Base-by-base conservation (phyloP, 2,888 invertebrate genomes). In the Euclidia mi region DNA sequence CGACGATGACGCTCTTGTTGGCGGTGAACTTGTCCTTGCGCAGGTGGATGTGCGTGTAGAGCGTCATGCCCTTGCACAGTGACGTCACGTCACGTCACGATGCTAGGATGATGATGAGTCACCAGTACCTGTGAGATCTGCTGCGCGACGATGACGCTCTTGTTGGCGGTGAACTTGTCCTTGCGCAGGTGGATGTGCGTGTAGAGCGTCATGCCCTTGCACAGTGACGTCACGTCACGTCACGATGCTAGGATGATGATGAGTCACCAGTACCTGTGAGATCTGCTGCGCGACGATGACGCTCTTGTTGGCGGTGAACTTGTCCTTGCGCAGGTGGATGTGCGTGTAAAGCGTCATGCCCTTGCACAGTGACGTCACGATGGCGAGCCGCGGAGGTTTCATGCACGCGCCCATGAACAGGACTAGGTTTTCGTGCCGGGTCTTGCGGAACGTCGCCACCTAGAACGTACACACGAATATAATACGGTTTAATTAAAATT, bases 381-480 rank as follows among this genome's bases (percentile, higher is more conserved):
- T 99, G 35, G 99, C 99, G 78, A 99, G 95, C 71, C 97, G 96
- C 20, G 99, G 99, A 61, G 98, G 98, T 92, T 99, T 99, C 98
- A 99, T 99, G 89, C 99, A 99, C 67, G 99, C 99, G 65, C 99
- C 99, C 98, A 99, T 99, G 94, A 99, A 99, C 46, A 99, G 95
- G 47, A 99, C 99, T 68, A 99, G 94, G 95, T 99, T 99, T 91
- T 99, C 99, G 92, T 99, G 99, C 0, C 99, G 96, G 4, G 99
- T 99, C 94, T 99, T 99, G 57, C 99, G 96, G 92, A 99, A 98
- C 77, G 98, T 99, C 44, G 98, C 98, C 78, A 98, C 98, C 97
- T 97, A 81, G 0, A 25, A 4, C 20, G 2, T 7, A 25, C 20
- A 25, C 20, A 25, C n/a, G n/a, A n/a, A n/a, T n/a, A n/a, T n/a